Evolutionary conservation across 2,888 invertebrate species (phyloP), one percentile per base, ranked within the genome.

Genomic region (Helicoverpa assulta): DNA sequence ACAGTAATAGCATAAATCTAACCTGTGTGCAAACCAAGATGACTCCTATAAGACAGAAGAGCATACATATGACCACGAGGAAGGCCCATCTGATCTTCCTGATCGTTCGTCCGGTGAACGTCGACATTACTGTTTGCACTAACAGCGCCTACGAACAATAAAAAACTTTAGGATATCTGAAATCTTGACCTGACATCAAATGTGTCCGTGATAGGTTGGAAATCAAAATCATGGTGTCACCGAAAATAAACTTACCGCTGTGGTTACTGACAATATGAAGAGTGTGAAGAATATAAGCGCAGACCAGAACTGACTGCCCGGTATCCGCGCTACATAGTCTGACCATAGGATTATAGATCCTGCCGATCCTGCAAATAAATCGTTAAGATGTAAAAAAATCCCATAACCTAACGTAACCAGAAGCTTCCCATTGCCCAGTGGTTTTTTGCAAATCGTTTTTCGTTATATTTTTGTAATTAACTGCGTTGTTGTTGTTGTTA

Each of bases 261-360:
- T 91, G 5, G 92, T 87, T 1, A 95, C 50, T 0, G 95, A 87
- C 3, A 94, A 80, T 1, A 93, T 88, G 66, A 93, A 93, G 0
- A 95, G 79, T 0, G 92, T 91, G 80, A 95, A 95, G 86, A 95
- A 95, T 21, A 94, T 75, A 0, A 95, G 76, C 1, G 89, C 88
- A 0, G 95, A 93, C 95, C 95, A 95, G 76, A 95, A 95, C 80
- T 95, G 95, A 61, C 92, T 95, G 62, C 95, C 95, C 0, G 95
- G 95, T 51, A 93, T 78, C 57, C 95, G 82, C 0, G 93, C 91
- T 56, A 90, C 94, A 70, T 85, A 91, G 78, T 95, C 95, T 0
- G 94, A 89, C 95, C 95, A 95, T n/a, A 95, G 74, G 14, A 95
- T 87, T 74, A 95, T 85, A 0, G 94, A 85, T 0, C 94, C 81